A percentile compares a stretch with the other conserved stretches of the same genome.
These are phyloP conservation scores for Drosophila ohnishii DNA, from an alignment of 1,140 invertebrate genomes.

Conservation along the genomic window DNA sequence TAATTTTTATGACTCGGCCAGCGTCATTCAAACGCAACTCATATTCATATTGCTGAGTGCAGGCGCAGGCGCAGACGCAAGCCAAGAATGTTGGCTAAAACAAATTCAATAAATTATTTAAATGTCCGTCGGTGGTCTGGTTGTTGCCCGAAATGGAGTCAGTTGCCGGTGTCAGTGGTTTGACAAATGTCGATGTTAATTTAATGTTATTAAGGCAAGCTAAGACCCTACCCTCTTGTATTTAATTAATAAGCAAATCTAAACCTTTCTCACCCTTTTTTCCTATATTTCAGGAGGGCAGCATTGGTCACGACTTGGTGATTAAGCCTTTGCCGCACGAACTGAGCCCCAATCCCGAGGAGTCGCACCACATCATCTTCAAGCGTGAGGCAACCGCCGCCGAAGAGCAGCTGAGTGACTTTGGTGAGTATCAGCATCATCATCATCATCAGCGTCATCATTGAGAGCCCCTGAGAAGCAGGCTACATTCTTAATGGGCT, in stretches of 20 bases:
- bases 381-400: conserved; percentile 84
- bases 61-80: neutral
- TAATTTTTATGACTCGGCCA: conserved; percentile 74
- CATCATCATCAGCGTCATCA: neutral
- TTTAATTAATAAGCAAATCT: conserved; percentile 10
- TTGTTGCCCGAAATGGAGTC: conserved; percentile 38
- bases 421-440: conserved; percentile 85
- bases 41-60: conserved; percentile 40
- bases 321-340: conserved; percentile 91
- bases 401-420: conserved; percentile 87
- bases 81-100: conserved; percentile 41
- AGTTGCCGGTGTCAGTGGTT: conserved; percentile 30
- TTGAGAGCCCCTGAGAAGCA: conserved; percentile 21
- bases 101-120: conserved; percentile 56
- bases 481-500: conserved; percentile 61
- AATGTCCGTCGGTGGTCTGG: conserved; percentile 23
- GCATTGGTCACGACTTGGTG: conserved; percentile 93
- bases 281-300: conserved; percentile 90
- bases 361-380: conserved; percentile 86
- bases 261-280: neutral
- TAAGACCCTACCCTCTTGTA: neutral
- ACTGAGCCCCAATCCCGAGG: conserved; percentile 81
- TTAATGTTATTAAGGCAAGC: conserved; percentile 24
- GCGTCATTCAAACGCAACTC: conserved; percentile 60
- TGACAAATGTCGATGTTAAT: conserved; percentile 52